Base-by-base conservation (phyloP, 2,113 vertebrate species). In the Anolis sagrei region DNA sequence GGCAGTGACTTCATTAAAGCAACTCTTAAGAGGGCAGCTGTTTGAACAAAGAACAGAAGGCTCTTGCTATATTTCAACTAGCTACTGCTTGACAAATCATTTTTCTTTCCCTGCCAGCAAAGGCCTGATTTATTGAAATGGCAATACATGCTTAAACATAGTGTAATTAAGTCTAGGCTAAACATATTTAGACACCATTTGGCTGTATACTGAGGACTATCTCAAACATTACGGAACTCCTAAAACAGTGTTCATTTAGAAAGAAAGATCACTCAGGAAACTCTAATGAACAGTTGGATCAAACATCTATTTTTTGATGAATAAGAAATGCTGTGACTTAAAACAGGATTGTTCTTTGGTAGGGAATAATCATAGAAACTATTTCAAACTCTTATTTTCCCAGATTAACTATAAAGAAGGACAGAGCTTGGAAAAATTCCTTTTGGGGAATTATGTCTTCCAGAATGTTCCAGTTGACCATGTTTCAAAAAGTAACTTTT, bases 41-140 rank as follows among this genome's bases (percentile, higher is more conserved):
- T 89, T 88, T 82, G 64, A 86, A 88, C 34, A 48, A 84, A 91
- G 88, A 90, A 75, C 93, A 93, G 91, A 89, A 83, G 82, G 88
- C 27, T 85, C 39, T 76, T 83, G 91, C 88, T 91, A 49, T 86
- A 86, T 91, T 87, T 89, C 87, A 88, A 81, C 51, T 81, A 89
- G 51, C 86, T 75, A 48, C 73, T 29, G 32, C 81, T 79, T 79
- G 58, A 81, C 62, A 85, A 86, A 73, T 51, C 87, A 74, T 89
- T 93, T 91, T 89, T 87, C 88, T 91, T 91, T 48, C 34, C 44
- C 75, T 68, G 51, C 83, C 80, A 85, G 79, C 86, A 84, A 76
- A 87, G 75, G 68, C 66, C 72, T 79, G 87, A 80, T 76, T 90
- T 74, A 93, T 91, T 88, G 87, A 90, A 73, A 89, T 80, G 32